Evolutionary conservation across 2,888 invertebrate genomes (phyloP).

Genomic region (Eueremaeus valkanovi): DNA sequence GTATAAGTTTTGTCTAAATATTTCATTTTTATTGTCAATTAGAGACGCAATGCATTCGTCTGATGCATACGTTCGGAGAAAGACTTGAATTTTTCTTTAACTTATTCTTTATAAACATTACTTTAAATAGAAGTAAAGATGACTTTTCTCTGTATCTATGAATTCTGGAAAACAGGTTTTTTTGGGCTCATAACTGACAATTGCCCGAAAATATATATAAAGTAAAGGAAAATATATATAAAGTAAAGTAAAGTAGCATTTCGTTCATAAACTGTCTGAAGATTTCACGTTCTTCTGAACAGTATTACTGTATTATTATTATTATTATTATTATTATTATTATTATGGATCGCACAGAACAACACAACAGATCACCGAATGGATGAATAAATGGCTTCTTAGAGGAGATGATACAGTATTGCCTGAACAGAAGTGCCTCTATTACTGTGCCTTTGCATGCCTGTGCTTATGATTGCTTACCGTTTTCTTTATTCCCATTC

Average conservation of each 20-base stretch:
- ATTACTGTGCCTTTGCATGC: not conserved
- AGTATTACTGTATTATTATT: not conserved
- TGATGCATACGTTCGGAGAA: not conserved
- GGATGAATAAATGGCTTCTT: not conserved
- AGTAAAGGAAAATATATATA: not conserved
- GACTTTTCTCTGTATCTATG: not conserved
- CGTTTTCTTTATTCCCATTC: not conserved
- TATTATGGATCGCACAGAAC: slow-evolving; percentile 22
- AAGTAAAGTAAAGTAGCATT: slow-evolving; percentile 15
- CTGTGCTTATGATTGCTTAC: slow-evolving; percentile 9
- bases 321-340: not conserved
- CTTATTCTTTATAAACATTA: not conserved
- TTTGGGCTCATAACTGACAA: not conserved
- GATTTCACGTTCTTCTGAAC: too few relatives aligned
- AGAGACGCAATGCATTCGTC: too few relatives aligned
- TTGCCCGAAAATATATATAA: not conserved
- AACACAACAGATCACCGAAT: slow-evolving; percentile 3
- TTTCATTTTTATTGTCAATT: not conserved
- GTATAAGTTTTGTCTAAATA: not conserved
- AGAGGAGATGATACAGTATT: not conserved
- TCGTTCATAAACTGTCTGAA: not conserved
- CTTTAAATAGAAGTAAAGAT: not conserved
- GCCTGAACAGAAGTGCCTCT: not conserved
- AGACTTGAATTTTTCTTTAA: not conserved
- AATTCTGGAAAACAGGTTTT: slow-evolving; percentile 23